These are phyloP conservation scores for Andrena bucephala DNA, from an alignment of 2,888 invertebrate species.

Conservation along the genomic window DNA sequence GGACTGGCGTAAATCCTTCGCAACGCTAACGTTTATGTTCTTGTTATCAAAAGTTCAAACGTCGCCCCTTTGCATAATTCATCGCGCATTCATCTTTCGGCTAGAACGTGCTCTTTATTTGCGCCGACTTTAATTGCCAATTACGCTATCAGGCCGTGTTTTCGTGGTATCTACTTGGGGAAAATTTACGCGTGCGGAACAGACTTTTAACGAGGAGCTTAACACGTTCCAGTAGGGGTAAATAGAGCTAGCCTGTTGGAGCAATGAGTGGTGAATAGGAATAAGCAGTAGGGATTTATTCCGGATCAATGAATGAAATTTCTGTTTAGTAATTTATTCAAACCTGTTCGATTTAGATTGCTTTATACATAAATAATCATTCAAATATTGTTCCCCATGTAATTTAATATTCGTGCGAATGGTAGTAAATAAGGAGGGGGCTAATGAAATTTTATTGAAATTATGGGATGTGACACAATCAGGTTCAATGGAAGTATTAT, in stretches of 20 bases:
- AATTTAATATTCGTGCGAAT: no score
- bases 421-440: no score
- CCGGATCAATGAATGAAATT: neutral
- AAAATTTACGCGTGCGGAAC: slow-evolving; percentile 6
- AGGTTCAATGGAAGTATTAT: no score
- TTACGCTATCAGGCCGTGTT: slow-evolving; percentile 22
- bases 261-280: no score
- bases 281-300: neutral
- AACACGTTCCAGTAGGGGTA: neutral
- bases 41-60: slow-evolving; percentile 81
- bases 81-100: slow-evolving; percentile 73
- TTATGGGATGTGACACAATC: no score
- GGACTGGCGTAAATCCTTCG: slow-evolving; percentile 66
- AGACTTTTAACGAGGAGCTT: neutral
- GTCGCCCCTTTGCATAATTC: slow-evolving; percentile 76
- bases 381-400: no score
- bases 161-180: neutral
- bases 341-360: no score
- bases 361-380: no score
- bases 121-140: slow-evolving; percentile 49
- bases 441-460: no score
- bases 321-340: no score
- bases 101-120: slow-evolving; percentile 24
- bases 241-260: no score
- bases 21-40: slow-evolving; percentile 64